Evolutionary conservation across 2,888 invertebrate species (phyloP), one percentile per base, ranked within the genome.

Genomic region (Rhabditoides inermis): DNA sequence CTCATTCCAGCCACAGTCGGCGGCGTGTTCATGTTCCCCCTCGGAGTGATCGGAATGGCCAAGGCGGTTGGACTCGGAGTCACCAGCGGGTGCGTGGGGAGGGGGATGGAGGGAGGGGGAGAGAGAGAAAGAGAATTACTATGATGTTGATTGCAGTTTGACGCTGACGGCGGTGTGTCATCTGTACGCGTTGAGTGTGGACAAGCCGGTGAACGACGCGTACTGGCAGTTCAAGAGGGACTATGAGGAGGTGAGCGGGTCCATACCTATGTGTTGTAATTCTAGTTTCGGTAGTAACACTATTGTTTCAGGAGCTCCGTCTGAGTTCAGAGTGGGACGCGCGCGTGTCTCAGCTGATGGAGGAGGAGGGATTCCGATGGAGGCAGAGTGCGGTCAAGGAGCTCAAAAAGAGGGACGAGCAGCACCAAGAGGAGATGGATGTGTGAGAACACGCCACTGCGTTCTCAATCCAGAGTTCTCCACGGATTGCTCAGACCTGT

Each of bases 11-110:
- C 68, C 40, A 15, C 54, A 63, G 69, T 68, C 37, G 63, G 66
- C 23, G 63, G 64, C 6, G 52, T 65, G 0, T 68, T 70, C 53
- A 53, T 66, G 32, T 66, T 69, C 41, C 70, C 70, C 3, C 42
- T 65, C 6, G 70, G 70, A 15, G 7, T 65, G 3, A 23, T 63
- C 3, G 70, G 70, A 46, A 51, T 56, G n/a, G 53, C 61, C 15
- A 68, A 68, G 36, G 65, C 70, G 20, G 45, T 61, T 27, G 64
- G 64, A 30, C 55, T 69, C 36, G 69, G 69, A 12, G 44, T 65
- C 20, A 49, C 65, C 10, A 61, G 61, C 7, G 68, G 68, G 55
- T 61, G 27, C 26, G 48, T 35, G 4, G 12, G 3, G 20, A 15
- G 35, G 6, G 22, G 12, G 4, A 45, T 45, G 23, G 18, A 18